phyloP scores from a whole-genome alignment of 2,888 invertebrate genomes.

The Noctua comes region DNA sequence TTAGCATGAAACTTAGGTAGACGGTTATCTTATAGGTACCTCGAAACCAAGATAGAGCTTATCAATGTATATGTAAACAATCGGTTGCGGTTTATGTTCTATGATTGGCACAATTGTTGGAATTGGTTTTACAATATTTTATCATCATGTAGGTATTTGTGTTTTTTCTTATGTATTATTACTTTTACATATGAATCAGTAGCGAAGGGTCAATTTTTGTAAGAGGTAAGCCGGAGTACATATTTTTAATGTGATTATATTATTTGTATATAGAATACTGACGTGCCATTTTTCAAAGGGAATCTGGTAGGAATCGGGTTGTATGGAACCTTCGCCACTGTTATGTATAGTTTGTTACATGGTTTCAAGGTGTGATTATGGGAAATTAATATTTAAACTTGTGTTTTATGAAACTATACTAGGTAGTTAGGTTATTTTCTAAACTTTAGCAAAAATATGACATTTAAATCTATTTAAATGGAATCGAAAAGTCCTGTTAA shows the following conservation, averaged over 20 bases:
- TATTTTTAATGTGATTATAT: too few relatives aligned
- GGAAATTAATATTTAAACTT: background rate
- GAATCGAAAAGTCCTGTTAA: background rate
- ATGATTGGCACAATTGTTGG: constrained; percentile 25
- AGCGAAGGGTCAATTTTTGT: too few relatives aligned
- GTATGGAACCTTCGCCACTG: too few relatives aligned
- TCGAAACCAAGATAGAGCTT: constrained; percentile 76
- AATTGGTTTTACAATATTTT: constrained; percentile 1
- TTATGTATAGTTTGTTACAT: background rate
- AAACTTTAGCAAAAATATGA: background rate
- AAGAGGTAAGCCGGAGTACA: too few relatives aligned
- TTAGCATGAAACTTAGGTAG: constrained; percentile 46
- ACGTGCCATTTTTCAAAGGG: too few relatives aligned
- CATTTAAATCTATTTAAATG: background rate
- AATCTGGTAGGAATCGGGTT: too few relatives aligned
- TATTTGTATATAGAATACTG: too few relatives aligned
- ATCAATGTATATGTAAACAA: constrained; percentile 56
- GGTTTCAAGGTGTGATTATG: background rate
- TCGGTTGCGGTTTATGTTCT: constrained; percentile 50
- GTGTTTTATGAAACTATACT: background rate
- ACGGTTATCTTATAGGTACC: constrained; percentile 68
- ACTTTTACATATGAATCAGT: too few relatives aligned
- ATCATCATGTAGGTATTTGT: background rate
- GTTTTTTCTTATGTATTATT: background rate
- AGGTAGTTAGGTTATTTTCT: background rate